A percentile compares a stretch with the other conserved stretches of the same genome.
phyloP scores from a whole-genome alignment of 2,888 invertebrate species.

The Acleris emargana region DNA sequence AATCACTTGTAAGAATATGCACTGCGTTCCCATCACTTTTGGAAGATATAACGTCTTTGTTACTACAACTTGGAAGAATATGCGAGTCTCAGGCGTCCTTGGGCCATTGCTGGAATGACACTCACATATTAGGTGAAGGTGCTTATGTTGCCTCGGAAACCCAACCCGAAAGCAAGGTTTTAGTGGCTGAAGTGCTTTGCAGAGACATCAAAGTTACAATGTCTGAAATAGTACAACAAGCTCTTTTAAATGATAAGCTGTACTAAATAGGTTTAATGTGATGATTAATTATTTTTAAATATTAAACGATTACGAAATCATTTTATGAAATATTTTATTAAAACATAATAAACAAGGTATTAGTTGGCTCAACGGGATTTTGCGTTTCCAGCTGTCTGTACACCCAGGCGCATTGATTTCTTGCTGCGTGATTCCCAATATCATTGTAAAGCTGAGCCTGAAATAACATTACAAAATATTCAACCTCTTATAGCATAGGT shows the following conservation, averaged over 20 bases:
- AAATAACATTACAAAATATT: slow-evolving; percentile 50
- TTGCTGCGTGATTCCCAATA: slow-evolving; percentile 86
- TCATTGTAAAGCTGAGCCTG: slow-evolving; percentile 90
- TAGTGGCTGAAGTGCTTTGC: slow-evolving; percentile 77
- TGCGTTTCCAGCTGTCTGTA: slow-evolving; percentile 91
- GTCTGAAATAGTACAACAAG: slow-evolving; percentile 85
- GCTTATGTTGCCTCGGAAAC: slow-evolving; percentile 73
- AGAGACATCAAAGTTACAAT: slow-evolving; percentile 82
- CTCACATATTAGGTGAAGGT: slow-evolving; percentile 73
- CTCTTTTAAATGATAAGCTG: slow-evolving; percentile 86
- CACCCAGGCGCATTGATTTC: slow-evolving; percentile 92
- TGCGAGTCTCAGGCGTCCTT: slow-evolving; percentile 93
- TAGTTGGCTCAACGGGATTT: slow-evolving; percentile 84
- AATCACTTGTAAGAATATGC: slow-evolving; percentile 93
- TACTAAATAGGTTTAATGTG: slow-evolving; percentile 66
- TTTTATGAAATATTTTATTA: slow-evolving; percentile 45
- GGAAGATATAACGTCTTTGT: slow-evolving; percentile 93
- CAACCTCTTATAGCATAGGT: not conserved
- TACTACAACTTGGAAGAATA: slow-evolving; percentile 93
- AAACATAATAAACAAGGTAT: slow-evolving; percentile 80
- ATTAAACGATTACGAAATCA: slow-evolving; percentile 5
- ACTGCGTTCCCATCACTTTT: slow-evolving; percentile 96
- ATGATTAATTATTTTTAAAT: too few species aligned
- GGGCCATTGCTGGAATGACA: slow-evolving; percentile 83
- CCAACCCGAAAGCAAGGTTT: slow-evolving; percentile 74